phyloP scores from a whole-genome alignment of 1,140 invertebrate species.

The Drosophila watanabei region DNA sequence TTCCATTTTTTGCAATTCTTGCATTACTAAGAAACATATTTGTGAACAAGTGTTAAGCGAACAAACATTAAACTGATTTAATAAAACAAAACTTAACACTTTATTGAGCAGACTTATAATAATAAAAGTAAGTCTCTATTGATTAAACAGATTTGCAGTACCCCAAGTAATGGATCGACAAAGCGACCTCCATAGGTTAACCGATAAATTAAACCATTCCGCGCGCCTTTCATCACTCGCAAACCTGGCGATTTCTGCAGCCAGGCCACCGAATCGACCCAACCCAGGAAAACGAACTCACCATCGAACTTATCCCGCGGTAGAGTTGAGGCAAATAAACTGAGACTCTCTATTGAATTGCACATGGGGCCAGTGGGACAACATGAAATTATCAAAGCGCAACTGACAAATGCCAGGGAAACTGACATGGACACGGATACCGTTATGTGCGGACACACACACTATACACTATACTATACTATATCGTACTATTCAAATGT shows the following conservation, averaged over 20 bases:
- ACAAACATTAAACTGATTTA: neutral
- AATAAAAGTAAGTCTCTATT: neutral
- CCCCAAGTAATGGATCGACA: neutral
- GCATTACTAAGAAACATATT: no score
- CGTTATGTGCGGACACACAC: conserved; percentile 38
- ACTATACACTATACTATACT: conserved; percentile 6
- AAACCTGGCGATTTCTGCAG: conserved; percentile 4
- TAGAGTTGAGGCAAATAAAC: conserved; percentile 23
- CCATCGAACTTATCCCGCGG: conserved; percentile 14
- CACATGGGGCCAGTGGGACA: conserved; percentile 58
- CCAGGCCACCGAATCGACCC: neutral
- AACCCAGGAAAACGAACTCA: conserved; percentile 1
- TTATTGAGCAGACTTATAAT: fast-evolving
- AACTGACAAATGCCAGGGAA: conserved; percentile 72
- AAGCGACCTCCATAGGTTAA: neutral
- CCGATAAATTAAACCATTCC: conserved; percentile 13
- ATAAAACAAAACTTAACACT: neutral
- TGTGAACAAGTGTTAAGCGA: no score
- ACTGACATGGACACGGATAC: conserved; percentile 65
- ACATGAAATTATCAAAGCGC: conserved; percentile 79
- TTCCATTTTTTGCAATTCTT: no score
- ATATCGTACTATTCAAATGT: conserved; percentile 59
- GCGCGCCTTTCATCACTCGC: conserved; percentile 11
- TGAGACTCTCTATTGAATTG: conserved; percentile 53
- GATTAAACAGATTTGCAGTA: neutral